These are phyloP conservation scores for Drosophila birchii DNA, from an alignment of 2,888 invertebrate species.

Conservation along the genomic window DNA sequence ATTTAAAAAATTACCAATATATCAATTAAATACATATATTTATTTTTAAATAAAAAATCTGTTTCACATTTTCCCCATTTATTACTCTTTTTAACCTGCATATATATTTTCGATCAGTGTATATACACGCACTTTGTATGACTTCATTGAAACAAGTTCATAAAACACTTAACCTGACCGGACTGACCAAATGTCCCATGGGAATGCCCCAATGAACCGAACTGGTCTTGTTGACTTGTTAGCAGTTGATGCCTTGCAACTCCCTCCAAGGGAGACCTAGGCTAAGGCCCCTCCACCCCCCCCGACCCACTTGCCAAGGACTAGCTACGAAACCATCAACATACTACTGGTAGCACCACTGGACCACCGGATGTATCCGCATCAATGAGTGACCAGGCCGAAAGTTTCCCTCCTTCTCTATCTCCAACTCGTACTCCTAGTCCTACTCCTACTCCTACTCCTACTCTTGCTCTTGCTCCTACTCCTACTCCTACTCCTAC, in stretches of 20 bases:
- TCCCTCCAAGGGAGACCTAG: background rate
- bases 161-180: constrained; percentile 81
- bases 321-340: constrained; percentile 13
- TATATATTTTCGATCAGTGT: background rate
- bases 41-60: background rate
- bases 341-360: background rate
- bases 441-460: background rate
- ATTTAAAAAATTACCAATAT: too few species aligned
- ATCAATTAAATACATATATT: too few species aligned
- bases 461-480: background rate
- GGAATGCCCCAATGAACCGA: constrained; percentile 53
- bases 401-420: constrained; percentile 35
- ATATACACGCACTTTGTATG: constrained; percentile 64
- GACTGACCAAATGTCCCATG: constrained; percentile 69
- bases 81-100: too few species aligned
- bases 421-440: background rate
- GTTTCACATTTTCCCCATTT: background rate
- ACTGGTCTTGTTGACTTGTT: constrained; percentile 63
- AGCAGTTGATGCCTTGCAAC: constrained; percentile 59
- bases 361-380: constrained; percentile 47
- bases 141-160: constrained; percentile 82
- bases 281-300: background rate
- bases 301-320: constrained; percentile 4
- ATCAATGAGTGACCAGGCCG: constrained; percentile 49
- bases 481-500: background rate